phyloP scores from a whole-genome alignment of 2,888 invertebrate genomes.

The Drosophila greeni region DNA sequence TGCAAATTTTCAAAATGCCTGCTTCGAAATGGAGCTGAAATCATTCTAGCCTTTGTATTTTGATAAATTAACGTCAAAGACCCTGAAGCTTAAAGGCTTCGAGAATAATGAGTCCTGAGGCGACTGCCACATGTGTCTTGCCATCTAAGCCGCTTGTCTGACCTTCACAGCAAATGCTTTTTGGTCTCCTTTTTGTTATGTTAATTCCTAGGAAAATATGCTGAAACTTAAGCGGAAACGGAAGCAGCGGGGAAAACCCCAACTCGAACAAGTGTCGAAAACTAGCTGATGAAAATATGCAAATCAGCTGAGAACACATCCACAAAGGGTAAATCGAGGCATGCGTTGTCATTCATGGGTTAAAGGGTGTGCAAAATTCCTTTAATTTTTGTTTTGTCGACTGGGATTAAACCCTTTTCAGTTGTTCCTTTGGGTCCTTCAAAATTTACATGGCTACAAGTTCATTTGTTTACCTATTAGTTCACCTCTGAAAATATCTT shows the following conservation, averaged over 20 bases:
- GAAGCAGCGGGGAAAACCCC: slow-evolving; percentile 1
- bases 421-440: too few relatives aligned
- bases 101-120: slow-evolving; percentile 48
- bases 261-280: slow-evolving; percentile 26
- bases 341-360: slow-evolving; percentile 11
- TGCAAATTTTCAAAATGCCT: slow-evolving; percentile 12
- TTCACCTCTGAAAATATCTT: not conserved
- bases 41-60: slow-evolving; percentile 32
- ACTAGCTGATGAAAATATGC: slow-evolving; percentile 49
- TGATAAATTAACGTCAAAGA: slow-evolving; percentile 47
- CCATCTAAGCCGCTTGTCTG: slow-evolving; percentile 40
- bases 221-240: slow-evolving; percentile 19
- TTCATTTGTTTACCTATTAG: not conserved
- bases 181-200: slow-evolving; percentile 48
- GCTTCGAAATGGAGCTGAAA: slow-evolving; percentile 9
- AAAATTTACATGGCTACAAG: not conserved
- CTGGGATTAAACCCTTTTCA: slow-evolving; percentile 8
- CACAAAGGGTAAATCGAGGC: slow-evolving; percentile 21
- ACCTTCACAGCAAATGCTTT: slow-evolving; percentile 42
- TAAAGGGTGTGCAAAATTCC: not conserved
- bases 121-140: slow-evolving; percentile 25
- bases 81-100: slow-evolving; percentile 21
- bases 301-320: slow-evolving; percentile 46
- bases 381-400: not conserved
- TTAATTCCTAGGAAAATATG: slow-evolving; percentile 42